A percentile compares a stretch with the other conserved stretches of the same genome.
These are phyloP conservation scores for Grammomys dolichurus DNA, from an alignment of 2,113 vertebrate genomes.

Conservation along the genomic window DNA sequence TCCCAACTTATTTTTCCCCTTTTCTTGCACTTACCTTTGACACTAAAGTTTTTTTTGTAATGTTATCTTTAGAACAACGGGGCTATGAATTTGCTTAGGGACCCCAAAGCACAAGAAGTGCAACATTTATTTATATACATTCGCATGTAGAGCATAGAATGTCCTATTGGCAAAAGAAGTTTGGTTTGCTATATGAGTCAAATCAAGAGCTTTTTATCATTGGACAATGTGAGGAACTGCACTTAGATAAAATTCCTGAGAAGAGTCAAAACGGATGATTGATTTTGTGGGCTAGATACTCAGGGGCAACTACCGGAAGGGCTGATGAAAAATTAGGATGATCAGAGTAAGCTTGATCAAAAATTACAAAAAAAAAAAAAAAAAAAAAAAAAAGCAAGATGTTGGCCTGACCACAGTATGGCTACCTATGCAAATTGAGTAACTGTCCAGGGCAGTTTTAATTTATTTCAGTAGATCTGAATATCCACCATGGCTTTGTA, in stretches of 20 bases:
- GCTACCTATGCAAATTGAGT: background rate
- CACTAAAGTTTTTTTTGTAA: background rate
- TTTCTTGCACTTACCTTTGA: background rate
- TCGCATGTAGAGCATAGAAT: background rate
- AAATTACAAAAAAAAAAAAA: slow-evolving; percentile 25
- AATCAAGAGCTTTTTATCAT: background rate
- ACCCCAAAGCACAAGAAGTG: background rate
- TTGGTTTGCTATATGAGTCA: background rate
- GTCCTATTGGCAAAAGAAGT: slow-evolving; percentile 19
- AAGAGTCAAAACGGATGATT: background rate
- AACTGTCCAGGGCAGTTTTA: background rate
- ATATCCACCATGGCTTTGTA: background rate
- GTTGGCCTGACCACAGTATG: background rate
- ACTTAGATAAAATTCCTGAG: slow-evolving; percentile 24
- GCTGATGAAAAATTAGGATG: background rate
- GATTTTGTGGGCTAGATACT: background rate
- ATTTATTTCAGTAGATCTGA: background rate
- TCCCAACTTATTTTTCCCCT: background rate
- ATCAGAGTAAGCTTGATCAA: background rate
- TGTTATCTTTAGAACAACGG: slow-evolving; percentile 18
- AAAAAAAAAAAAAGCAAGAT: slow-evolving; percentile 38
- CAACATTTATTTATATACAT: background rate
- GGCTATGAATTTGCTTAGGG: background rate
- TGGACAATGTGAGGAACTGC: background rate
- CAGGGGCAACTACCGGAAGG: background rate